Evolutionary conservation across 2,113 vertebrate genomes (phyloP), one percentile per base, ranked within the genome.

Genomic region (Ifrita kowaldi): DNA sequence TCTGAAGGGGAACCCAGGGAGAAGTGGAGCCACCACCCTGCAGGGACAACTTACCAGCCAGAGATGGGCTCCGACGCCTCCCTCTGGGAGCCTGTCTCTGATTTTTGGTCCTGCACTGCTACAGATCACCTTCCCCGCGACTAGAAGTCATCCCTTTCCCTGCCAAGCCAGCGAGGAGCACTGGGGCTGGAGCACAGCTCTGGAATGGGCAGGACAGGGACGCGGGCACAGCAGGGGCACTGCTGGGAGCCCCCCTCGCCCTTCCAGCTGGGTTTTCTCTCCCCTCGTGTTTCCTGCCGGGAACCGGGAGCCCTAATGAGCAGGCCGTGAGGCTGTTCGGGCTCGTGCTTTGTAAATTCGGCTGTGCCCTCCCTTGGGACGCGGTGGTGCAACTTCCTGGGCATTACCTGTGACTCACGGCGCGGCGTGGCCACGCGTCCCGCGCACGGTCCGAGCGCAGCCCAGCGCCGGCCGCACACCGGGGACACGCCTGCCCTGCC

Each of bases 351-450:
- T 4, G 80, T 18, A 7, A 56, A 17, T 9, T 6, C 0, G 17
- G 94, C 94, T 60, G 56, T 94, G 91, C 87, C 94, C 89, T 91
- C 10, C 3, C 44, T 2, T 1, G 87, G 64, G 21, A 47, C 14
- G 93, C 16, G 0, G 50, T 46, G 78, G 8, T 62, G 89, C 41
- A 28, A 94, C 91, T 95, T 96, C 95, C 96, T 74, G 94, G 84
- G 84, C 94, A 95, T 90, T 67, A 86, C 26, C 71, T 6, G 5
- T 95, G 96, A 97, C 70, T 96, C 96, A 97, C 52, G 2, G 53
- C 6, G 15, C 10, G 17, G 89, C 24, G 27, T 28, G 85, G 96
- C 91, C 84, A 10, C 21, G 11, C 23, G 5, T 3, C 53, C 73
- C 1, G 2, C 6, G 3, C 16, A 0, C 52, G 67, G n/a, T 30